Evolutionary conservation across 1,140 invertebrate species (phyloP), one percentile per base, ranked within the genome.

Genomic region (Condylostylus longicornis): DNA sequence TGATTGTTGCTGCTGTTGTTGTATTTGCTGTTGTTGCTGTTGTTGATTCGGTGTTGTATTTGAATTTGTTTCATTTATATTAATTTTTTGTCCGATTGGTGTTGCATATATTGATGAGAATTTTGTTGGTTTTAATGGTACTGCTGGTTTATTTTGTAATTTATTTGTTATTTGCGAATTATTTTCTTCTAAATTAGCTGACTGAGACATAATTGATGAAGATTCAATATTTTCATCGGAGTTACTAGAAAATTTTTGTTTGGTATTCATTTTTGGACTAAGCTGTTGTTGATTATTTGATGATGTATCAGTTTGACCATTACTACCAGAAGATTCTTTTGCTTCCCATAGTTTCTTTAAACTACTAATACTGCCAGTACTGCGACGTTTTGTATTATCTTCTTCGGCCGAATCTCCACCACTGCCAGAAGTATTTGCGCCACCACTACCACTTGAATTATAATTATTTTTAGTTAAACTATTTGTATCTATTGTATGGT

Each of bases 311-410:
- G 52, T 67, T 63, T 48, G 60, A 57, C 40, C 63, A 30, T 46
- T 23, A 4, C 29, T 31, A 30, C 21, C 53, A 35, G 54, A 38
- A 7, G 28, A 42, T 50, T 77, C 75, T 51, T 73, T 79, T 27
- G 76, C 75, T 63, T 89, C 88, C 88, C 88, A 93, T 18, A 93
- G 62, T 61, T 87, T 88, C 54, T 90, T 91, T 43, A 93, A 67
- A 55, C 82, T 91, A 56, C 77, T 88, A 52, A 94, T 91, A 62
- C 85, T 89, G 34, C 87, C 86, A 21, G 85, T 89, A 55, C 85
- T 90, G 33, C 82, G 76, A n/a, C 86, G 66, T 56, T 91, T 91
- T 49, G 87, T 83, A 38, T 85, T 80, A 3, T 80, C 77, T n/a
- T 79, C 77, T 3, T n/a, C n/a, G n/a, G n/a, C n/a, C 4, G 45